Conservation (phyloP, 1,140 invertebrate species). For the Drusus annulatus region DNA sequence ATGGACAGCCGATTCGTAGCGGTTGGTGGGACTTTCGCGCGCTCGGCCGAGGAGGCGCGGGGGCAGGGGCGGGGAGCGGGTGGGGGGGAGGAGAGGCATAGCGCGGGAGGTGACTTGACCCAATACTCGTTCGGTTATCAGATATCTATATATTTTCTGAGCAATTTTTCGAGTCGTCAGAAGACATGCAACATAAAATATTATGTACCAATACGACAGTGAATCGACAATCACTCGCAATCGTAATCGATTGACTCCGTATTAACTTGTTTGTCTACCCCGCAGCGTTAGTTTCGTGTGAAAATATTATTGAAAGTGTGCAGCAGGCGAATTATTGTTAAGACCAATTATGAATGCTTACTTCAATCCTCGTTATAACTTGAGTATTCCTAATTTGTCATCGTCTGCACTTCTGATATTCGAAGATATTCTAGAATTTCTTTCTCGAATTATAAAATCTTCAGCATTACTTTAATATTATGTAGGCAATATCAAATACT, state of each 20-base stretch:
- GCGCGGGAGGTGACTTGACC: slow-evolving; percentile 35
- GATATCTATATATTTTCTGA: slow-evolving; percentile 5
- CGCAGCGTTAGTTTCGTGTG: not conserved
- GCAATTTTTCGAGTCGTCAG: not conserved
- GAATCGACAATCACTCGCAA: not conserved
- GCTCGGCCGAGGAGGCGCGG: not conserved
- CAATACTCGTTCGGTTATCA: slow-evolving; percentile 26
- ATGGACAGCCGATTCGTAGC: not conserved
- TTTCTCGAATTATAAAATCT: no score
- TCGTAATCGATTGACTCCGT: not conserved
- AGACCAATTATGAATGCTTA: no score
- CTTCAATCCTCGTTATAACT: no score
- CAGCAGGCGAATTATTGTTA: no score
- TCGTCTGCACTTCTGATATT: no score
- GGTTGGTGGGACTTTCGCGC: slow-evolving; percentile 30
- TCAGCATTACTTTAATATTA: no score
- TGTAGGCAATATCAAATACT: no score
- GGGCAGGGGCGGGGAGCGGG: not conserved
- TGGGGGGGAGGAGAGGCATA: not conserved
- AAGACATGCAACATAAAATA: no score
- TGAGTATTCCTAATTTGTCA: no score
- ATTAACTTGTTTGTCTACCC: not conserved
- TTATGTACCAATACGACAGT: not conserved
- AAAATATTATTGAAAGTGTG: no score
- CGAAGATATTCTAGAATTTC: no score